Percentiles rank a stretch among this genome's conserved stretches.
Conservation (phyloP, 2,888 invertebrate species). For the Eilema caniola region DNA sequence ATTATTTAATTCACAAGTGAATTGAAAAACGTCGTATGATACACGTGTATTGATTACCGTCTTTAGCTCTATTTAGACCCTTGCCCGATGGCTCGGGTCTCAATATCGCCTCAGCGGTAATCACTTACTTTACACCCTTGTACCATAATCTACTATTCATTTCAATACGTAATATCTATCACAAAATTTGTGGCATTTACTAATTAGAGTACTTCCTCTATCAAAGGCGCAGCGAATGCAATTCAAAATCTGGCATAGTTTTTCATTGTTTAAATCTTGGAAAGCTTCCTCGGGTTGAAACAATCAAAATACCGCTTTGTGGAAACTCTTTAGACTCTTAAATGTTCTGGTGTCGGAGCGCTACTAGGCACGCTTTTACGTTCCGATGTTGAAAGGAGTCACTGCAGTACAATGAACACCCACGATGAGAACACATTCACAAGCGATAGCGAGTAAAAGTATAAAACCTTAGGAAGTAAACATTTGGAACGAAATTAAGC, state of each 20-base stretch:
- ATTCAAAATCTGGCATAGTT: constrained; percentile 32
- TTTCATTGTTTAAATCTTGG: constrained; percentile 38
- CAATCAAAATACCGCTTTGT: constrained; percentile 52
- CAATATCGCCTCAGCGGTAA: too few species aligned
- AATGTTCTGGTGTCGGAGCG: constrained; percentile 51
- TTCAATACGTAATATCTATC: too few species aligned
- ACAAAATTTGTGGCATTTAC: not conserved
- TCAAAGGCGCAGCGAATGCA: not conserved
- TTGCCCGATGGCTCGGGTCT: too few species aligned
- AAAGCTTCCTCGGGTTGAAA: constrained; percentile 28
- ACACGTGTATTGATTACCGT: too few species aligned
- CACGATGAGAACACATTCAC: not conserved
- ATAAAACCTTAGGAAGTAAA: too few species aligned
- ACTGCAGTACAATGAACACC: constrained; percentile 45
- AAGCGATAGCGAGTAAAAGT: constrained; percentile 24
- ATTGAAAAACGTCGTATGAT: too few species aligned
- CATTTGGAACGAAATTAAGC: too few species aligned
- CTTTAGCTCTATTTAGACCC: too few species aligned
- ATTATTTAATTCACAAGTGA: too few species aligned
- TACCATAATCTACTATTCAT: too few species aligned
- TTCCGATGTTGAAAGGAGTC: constrained; percentile 45
- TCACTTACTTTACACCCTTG: too few species aligned
- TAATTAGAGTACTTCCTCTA: not conserved
- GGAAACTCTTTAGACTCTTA: constrained; percentile 42
- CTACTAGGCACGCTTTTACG: constrained; percentile 48